phyloP scores from a whole-genome alignment of 2,113 vertebrate species.

The Indicator indicator region DNA sequence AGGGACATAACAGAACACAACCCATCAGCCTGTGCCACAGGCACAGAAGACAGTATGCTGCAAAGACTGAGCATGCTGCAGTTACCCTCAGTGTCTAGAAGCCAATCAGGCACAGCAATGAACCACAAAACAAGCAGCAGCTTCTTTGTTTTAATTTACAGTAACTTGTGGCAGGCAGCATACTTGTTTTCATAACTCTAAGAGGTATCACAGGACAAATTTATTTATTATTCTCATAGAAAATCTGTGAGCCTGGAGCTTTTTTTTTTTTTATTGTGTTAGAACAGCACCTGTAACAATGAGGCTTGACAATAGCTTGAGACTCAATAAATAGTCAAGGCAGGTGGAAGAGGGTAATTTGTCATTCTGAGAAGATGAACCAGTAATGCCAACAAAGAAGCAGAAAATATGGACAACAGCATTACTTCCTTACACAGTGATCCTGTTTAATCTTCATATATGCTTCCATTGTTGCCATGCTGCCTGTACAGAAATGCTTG shows the following conservation, averaged over 20 bases:
- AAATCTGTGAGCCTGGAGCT: not conserved
- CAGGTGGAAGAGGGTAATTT: not conserved
- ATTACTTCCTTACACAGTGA: not conserved
- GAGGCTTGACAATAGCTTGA: not conserved
- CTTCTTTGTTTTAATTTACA: not conserved
- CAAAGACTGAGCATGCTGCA: not conserved
- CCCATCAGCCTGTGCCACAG: not conserved
- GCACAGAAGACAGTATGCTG: not conserved
- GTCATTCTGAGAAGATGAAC: not conserved
- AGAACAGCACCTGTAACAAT: not conserved
- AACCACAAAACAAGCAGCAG: not conserved
- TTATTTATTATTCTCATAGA: not conserved
- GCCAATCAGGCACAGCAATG: not conserved
- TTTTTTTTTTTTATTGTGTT: not conserved
- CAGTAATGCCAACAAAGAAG: not conserved
- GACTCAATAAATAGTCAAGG: not conserved
- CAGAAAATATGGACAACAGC: not conserved
- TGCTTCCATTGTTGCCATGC: not conserved
- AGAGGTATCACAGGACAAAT: not conserved
- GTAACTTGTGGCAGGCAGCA: not conserved
- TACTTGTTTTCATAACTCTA: not conserved
- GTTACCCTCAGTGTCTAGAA: not conserved
- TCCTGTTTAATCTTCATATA: not conserved
- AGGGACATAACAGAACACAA: not conserved
- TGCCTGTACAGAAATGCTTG: not conserved